Base-by-base conservation (phyloP, 2,888 invertebrate genomes). In the Acanthosoma haemorrhoidale region DNA sequence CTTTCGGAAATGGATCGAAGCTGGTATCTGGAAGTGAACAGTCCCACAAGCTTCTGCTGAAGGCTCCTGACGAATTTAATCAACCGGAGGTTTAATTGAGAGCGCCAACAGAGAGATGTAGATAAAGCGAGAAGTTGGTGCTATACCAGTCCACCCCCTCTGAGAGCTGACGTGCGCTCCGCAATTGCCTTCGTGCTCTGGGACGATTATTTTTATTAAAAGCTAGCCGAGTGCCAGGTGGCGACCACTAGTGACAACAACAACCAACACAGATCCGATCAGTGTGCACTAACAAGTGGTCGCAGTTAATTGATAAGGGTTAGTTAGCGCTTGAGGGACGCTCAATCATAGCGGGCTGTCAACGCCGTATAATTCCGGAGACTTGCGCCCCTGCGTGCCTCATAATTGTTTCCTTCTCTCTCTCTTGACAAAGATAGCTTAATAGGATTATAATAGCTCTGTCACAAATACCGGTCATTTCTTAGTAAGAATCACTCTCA, bases 151-250 rank as follows among this genome's bases (percentile, higher is more conserved):
- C n/a, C n/a, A n/a, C n/a, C n/a, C n/a, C n/a, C n/a, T n/a, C n/a
- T n/a, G n/a, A 51, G 43, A 4, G 32, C n/a, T 51, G 5, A 25
- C 51, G 51, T 25, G 51, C 25, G 51, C 25, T 13, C 9, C 51
- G 11, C 1, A n/a, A n/a, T n/a, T 21, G 39, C 41, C 39, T 64
- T 29, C 64, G 64, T 64, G 64, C 39, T 25, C 25, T 29, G 6
- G 9, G 9, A 11, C 41, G 39, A 64, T 64, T 64, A 64, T 64
- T 64, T 64, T 64, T 64, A 64, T 64, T 64, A 64, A 64, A 64
- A 64, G 64, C 57, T 25, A 15, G 21, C 25, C 57, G 4, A 29
- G 21, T 25, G 29, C 18, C 34, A 34, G 34, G 59, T 34, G 59
- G 59, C 32, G 34, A 29, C 15, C 11, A 36, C 8, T 36, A 16